Conservation (phyloP, 2,797 vertebrate species). For the Limnodromus scolopaceus region DNA sequence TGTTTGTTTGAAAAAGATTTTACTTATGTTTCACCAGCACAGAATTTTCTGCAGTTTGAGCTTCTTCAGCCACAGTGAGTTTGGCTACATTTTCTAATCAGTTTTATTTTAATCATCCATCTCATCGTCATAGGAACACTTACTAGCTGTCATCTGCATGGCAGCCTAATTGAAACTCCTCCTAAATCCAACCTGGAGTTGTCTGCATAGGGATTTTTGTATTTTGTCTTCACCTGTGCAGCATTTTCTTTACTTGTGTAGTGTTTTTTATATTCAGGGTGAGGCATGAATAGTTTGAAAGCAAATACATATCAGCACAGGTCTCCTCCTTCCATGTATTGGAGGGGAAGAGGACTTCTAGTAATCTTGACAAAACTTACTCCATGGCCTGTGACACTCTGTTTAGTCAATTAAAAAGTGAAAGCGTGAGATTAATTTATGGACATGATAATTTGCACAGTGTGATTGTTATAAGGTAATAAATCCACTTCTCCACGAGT, state of each 20-base stretch:
- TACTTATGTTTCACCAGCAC: not conserved
- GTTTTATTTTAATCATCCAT: not conserved
- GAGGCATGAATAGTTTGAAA: not conserved
- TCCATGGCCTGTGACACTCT: not conserved
- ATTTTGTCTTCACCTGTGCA: not conserved
- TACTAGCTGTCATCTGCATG: not conserved
- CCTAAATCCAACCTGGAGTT: not conserved
- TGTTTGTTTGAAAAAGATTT: not conserved
- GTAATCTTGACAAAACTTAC: not conserved
- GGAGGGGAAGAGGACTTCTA: not conserved
- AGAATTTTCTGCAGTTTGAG: not conserved
- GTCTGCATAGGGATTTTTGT: not conserved
- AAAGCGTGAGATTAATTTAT: not conserved
- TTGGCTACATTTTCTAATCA: not conserved
- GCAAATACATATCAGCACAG: not conserved
- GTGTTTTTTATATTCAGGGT: not conserved
- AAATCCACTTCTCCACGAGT: not conserved
- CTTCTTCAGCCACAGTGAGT: not conserved
- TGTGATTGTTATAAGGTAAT: not conserved
- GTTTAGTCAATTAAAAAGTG: not conserved
- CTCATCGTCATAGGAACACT: not conserved
- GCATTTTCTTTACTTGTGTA: not conserved
- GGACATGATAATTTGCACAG: fast-evolving
- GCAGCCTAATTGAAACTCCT: not conserved
- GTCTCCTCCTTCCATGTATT: not conserved